A percentile compares a stretch with the other conserved stretches of the same genome.
Evolutionary conservation across 2,113 vertebrate species (phyloP).

Genomic region (Marmota monax): DNA sequence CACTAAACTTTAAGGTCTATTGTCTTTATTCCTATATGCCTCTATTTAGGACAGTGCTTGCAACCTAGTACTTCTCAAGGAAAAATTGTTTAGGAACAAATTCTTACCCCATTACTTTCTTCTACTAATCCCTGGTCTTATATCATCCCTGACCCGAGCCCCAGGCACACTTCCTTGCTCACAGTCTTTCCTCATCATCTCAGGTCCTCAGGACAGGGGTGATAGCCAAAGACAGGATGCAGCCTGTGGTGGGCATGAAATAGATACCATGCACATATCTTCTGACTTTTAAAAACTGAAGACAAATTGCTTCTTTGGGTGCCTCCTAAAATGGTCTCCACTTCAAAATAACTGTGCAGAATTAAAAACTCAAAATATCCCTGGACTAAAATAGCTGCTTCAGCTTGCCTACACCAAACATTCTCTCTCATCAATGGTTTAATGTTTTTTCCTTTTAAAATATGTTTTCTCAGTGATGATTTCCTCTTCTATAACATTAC

Average conservation of each 20-base stretch:
- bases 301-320: neutral
- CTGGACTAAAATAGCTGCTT: neutral
- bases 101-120: neutral
- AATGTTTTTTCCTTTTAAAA: neutral
- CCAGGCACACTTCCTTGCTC: accelerated
- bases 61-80: neutral
- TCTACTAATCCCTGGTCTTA: too few relatives aligned
- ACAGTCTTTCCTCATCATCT: too few relatives aligned
- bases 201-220: neutral
- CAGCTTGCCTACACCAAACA: neutral
- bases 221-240: neutral
- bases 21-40: neutral
- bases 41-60: neutral
- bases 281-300: neutral
- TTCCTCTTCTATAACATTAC: neutral
- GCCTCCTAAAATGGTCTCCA: neutral
- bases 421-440: neutral
- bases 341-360: neutral
- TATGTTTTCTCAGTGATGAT: neutral
- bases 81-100: neutral
- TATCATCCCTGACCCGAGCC: accelerated
- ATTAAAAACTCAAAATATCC: neutral
- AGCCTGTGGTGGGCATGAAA: neutral
- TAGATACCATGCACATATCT: neutral
- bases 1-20: neutral